phyloP scores from a whole-genome alignment of 2,113 vertebrate species.

The Cairina moschata region DNA sequence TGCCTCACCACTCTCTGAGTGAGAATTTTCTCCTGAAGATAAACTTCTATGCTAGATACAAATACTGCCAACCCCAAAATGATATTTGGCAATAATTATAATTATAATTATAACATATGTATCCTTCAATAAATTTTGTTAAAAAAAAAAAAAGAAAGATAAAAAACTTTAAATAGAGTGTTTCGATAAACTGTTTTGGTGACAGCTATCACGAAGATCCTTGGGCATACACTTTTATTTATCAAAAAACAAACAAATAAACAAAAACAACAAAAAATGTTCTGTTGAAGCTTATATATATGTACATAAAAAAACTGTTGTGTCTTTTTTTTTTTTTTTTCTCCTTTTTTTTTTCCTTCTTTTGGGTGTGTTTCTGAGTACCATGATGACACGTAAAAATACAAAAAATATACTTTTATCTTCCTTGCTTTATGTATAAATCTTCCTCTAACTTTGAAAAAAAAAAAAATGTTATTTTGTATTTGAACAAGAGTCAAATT shows the following conservation, averaged over 20 bases:
- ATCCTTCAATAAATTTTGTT: neutral
- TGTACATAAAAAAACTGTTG: neutral
- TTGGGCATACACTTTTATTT: neutral
- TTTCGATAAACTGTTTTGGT: neutral
- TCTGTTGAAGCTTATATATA: neutral
- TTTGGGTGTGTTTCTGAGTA: neutral
- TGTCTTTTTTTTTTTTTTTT: no score
- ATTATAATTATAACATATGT: neutral
- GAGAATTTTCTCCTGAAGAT: no score
- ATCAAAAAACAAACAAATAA: neutral
- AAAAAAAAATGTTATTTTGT: neutral
- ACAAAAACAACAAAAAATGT: no score
- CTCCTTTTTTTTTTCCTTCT: no score
- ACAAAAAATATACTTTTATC: neutral
- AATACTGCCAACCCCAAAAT: neutral
- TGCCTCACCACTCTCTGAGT: no score
- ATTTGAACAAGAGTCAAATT: neutral
- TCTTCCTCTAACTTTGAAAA: neutral
- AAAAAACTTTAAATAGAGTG: neutral
- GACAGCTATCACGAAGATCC: neutral
- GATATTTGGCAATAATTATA: neutral
- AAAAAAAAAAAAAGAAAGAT: neutral
- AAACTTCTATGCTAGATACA: neutral
- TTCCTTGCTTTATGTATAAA: neutral
- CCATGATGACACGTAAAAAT: neutral